Evolutionary conservation across 2,797 vertebrate species (phyloP), one percentile per base, ranked within the genome.

Genomic region (Enteromius paludinosus): DNA sequence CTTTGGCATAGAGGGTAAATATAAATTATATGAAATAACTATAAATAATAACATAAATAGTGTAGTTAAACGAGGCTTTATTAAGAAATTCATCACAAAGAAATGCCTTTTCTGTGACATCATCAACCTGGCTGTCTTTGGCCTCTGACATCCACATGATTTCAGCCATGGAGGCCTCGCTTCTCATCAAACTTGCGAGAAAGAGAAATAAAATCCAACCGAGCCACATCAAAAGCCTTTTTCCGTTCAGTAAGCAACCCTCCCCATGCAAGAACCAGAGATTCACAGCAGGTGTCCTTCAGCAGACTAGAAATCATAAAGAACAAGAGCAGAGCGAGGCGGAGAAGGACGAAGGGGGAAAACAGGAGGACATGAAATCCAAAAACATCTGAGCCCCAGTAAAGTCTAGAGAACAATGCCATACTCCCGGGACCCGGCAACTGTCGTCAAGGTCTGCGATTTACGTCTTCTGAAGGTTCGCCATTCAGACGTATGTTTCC

Each of bases 251-350:
- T 89, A 78, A 86, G 81, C 86, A 86, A 90, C 88, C 89, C 87
- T 85, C 90, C 91, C 90, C 91, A 91, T 90, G 92, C 89, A 88
- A 89, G 92, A 89, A 89, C 88, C 90, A 90, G 85, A 90, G 91
- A 90, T 92, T 90, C 89, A 88, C 94, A 89, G 89, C 87, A 92
- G 93, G 92, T 95, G 92, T 93, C 92, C 90, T 91, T 93, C 92
- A 91, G 86, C 84, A 90, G 88, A 93, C 85, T 78, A 89, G 88
- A 91, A 83, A 77, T 76, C 65, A 81, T 69, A 83, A 79, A 75
- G 70, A 86, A 54, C 71, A 66, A 69, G 49, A 79, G 56, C 38
- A 54, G 14, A 49, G 20, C 23, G 11, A 20, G 43, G 52, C 69
- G 59, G 87, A 89, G 89, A 82, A 90, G 87, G 87, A 84, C 78